Percentiles rank a stretch among this genome's conserved stretches.
phyloP scores from a whole-genome alignment of 2,113 vertebrate species.

The Mastomys coucha region DNA sequence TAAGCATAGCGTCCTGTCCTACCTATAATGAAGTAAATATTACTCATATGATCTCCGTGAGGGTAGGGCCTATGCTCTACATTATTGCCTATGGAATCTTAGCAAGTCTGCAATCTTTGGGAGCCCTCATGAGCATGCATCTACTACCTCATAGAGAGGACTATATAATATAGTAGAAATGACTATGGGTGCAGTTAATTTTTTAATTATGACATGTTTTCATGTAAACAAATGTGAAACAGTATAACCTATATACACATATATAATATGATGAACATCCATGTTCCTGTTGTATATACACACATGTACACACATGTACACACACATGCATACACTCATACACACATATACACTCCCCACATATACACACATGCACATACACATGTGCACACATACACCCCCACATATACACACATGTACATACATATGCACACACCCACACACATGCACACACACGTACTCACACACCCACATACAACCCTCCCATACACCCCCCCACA shows the following conservation, averaged over 20 bases:
- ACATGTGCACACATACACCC: accelerated
- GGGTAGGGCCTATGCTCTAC: neutral
- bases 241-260: neutral
- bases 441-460: neutral
- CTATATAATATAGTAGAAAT: neutral
- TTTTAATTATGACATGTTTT: neutral
- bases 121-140: neutral
- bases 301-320: neutral
- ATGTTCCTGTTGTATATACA: neutral
- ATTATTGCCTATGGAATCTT: neutral
- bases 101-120: neutral
- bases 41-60: neutral
- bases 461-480: no score
- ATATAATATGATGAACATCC: neutral
- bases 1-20: no score
- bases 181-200: neutral
- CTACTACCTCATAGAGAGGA: neutral
- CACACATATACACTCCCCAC: accelerated
- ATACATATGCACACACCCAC: neutral
- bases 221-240: neutral
- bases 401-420: neutral
- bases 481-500: no score
- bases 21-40: neutral
- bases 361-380: neutral
- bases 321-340: neutral